Base-by-base conservation (phyloP, 2,888 invertebrate species). In the Diadromus collaris region DNA sequence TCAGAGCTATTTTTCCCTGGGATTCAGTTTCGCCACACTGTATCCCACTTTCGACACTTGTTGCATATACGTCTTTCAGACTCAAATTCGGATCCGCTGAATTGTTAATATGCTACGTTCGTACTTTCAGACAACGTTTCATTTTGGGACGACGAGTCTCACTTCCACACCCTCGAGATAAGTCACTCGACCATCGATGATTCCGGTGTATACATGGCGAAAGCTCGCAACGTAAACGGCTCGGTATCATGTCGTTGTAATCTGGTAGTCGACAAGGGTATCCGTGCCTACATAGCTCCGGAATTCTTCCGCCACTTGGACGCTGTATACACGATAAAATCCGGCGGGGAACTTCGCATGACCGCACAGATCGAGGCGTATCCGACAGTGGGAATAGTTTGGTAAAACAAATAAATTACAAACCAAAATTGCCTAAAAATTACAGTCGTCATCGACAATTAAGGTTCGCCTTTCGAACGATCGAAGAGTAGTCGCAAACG, bases 151-250 rank as follows among this genome's bases (percentile, higher is more conserved):
- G 88, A 89, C 77, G 96, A 96, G 75, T 95, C 96, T 48, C 94
- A 94, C 83, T 97, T 98, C 91, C 95, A 96, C 88, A 97, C 98
- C 0, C 91, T 99, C 81, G 97, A 98, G 90, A 95, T 98, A 74
- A 94, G 94, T 4, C 95, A 95, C 65, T 95, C 97, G 2, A 92
- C 91, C 3, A 91, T 96, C 21, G 96, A 96, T 75, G 97, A 97
- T 88, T 95, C 95, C 0, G 98, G 97, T 0, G 92, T 93, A 63
- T 98, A 97, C 89, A 95, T 95, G 63, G 95, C 94, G 1, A 94
- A 94, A 74, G 97, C 97, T 0, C 93, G 94, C 77, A 98, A 97
- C 89, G 92, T 93, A 29, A 93, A 95, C 75, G 99, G 98, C 0
- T 95, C 96, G 1, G 95, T 97, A 19, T 94, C 95, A 68, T 96